Conservation (phyloP, 2,113 vertebrate species). For the Vulpes ferrilata region DNA sequence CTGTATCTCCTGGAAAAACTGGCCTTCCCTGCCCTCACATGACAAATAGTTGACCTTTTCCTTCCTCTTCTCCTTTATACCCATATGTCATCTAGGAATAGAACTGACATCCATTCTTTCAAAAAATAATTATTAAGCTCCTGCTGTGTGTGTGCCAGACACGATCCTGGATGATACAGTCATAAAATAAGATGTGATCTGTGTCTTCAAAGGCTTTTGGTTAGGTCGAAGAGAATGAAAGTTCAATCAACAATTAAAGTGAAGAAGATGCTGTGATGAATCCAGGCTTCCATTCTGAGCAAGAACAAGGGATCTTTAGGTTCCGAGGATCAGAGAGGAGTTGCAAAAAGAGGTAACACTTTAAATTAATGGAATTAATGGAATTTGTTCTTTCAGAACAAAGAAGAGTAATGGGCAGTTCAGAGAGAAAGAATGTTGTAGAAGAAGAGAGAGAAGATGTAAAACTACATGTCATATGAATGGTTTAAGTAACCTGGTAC, state of each 20-base stretch:
- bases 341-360: neutral
- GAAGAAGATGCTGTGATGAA: neutral
- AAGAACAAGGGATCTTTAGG: neutral
- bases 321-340: neutral
- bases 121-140: neutral
- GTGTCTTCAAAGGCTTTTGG: neutral
- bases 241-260: neutral
- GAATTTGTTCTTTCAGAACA: neutral
- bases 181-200: neutral
- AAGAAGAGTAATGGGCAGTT: neutral
- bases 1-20: neutral
- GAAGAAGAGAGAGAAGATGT: neutral
- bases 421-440: neutral
- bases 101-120: neutral
- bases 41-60: neutral
- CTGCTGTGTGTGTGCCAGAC: neutral
- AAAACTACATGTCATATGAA: neutral
- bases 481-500: neutral
- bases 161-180: neutral
- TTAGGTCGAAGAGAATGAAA: neutral
- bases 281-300: neutral
- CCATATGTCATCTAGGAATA: neutral
- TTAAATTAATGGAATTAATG: neutral
- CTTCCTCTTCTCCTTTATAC: neutral
- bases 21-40: accelerated